Base-by-base conservation (phyloP, 2,113 vertebrate species). In the Vireo altiloquus region DNA sequence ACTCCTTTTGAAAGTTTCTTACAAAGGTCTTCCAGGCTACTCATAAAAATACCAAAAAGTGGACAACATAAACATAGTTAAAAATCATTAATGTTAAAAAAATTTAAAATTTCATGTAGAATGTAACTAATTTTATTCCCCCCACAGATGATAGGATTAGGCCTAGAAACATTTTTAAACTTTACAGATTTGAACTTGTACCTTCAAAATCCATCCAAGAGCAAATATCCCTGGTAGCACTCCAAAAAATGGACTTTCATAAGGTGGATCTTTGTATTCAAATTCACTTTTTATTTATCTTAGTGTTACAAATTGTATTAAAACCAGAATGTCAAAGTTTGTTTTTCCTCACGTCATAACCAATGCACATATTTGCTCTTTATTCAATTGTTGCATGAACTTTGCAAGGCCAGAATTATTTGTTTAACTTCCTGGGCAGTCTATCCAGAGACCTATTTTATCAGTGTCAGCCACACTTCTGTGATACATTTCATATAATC, bases 41-140 rank as follows among this genome's bases (percentile, higher is more conserved):
- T 49, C 1, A 0, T 39, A 35, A 59, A 65, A 91, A 82, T 61
- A 31, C 0, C 2, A 69, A 54, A 85, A 74, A 10, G 0, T 0
- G 33, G 44, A 39, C 9, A 71, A 8, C 19, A 65, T 13, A 33
- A 83, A 21, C 3, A 68, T 12, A 37, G 33, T n/a, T 47, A 70
- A 42, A n/a, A 82, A 47, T 20, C 52, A 79, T 37, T 40, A 79
- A 54, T 4, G 20, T 20, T 4, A 23, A 22, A 22, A 20, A 6
- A 59, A 35, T 44, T 14, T 3, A 6, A 49, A 72, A 47, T 11
- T 5, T 28, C 0, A 6, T 49, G 3, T 65, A 13, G 27, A 42
- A 64, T 31, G 28, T 25, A 72, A 23, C 15, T 27, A 22, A 3
- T 71, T 75, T 63, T 77, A 75, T 82, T 7, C 3, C 5, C 3